Evolutionary conservation across 2,888 invertebrate genomes (phyloP), one percentile per base, ranked within the genome.

Genomic region (Chrysolina oricalcia): DNA sequence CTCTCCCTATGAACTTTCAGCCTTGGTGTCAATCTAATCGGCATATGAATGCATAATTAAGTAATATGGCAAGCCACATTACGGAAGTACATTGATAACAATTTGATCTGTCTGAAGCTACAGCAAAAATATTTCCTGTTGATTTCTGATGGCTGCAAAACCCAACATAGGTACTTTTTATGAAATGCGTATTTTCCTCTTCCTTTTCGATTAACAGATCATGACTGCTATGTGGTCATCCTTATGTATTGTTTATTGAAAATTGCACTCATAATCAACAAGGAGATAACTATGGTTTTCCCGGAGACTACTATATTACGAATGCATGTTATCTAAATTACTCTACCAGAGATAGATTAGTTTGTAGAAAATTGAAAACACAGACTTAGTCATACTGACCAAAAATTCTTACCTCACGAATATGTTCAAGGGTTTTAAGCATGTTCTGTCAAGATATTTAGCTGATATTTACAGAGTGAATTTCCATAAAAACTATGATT

Each of bases 181-280:
- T 17, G 2, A 50, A 50, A 50, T 50, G 50, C 50, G 50, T 50
- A 50, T 50, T 50, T 50, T 19, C 50, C 50, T 50, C 50, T 50
- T 50, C 19, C 50, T 19, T 9, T 19, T 50, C 50, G n/a, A 46
- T 46, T n/a, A 19, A 50, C 19, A 19, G 50, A 17, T 50, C n/a
- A 50, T 19, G n/a, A 15, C 15, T 13, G 43, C 15, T 17, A 50
- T 50, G 19, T 50, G 50, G 19, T 50, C 9, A 50, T 50, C n/a
- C 35, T 35, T 6, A 8, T n/a, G 50, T 50, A 17, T 50, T 50
- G 50, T 50, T 50, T 50, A 50, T 46, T 50, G 17, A 50, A 50
- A 50, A 50, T 9, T 50, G 19, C 50, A 50, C n/a, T 50, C n/a
- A 50, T 19, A 50, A 50, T 50, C 50, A 19, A 15, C 19, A 50